Conservation (phyloP, 2,888 invertebrate species). For the Beris chalybata region DNA sequence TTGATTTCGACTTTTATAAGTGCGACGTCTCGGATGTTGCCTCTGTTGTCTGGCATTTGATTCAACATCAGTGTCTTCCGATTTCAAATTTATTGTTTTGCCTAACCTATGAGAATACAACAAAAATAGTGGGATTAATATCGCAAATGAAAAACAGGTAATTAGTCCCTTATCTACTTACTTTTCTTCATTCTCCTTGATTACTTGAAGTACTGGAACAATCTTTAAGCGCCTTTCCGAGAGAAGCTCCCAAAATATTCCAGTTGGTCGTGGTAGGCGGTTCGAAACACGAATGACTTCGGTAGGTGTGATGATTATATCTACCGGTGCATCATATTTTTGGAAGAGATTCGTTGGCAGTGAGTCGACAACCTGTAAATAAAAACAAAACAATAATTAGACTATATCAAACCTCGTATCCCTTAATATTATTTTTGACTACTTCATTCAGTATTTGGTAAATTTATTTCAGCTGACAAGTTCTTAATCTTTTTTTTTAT, state of each 20-base stretch:
- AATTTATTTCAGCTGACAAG: too few species aligned
- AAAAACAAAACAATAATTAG: neutral
- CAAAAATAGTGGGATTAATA: constrained; percentile 7
- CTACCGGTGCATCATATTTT: constrained; percentile 80
- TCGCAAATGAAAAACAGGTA: neutral
- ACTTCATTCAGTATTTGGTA: too few species aligned
- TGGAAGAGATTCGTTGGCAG: constrained; percentile 75
- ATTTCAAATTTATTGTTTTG: constrained; percentile 65
- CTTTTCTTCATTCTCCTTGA: constrained; percentile 70
- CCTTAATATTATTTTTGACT: too few species aligned
- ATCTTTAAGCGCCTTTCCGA: constrained; percentile 71
- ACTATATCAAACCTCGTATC: too few species aligned
- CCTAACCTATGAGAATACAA: constrained; percentile 58
- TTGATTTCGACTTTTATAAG: constrained; percentile 38
- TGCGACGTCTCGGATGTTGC: constrained; percentile 58
- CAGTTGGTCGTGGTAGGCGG: constrained; percentile 65
- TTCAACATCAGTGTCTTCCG: constrained; percentile 71
- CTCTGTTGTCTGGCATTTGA: constrained; percentile 57
- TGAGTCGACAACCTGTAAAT: constrained; percentile 67
- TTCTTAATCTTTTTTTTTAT: too few species aligned
- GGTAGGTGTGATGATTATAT: constrained; percentile 83
- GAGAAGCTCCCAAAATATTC: constrained; percentile 79
- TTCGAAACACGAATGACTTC: constrained; percentile 68
- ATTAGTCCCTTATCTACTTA: constrained; percentile 51
- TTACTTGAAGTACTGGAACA: constrained; percentile 72